These are phyloP conservation scores for Leucozona laternaria DNA, from an alignment of 2,888 invertebrate genomes.

Conservation along the genomic window DNA sequence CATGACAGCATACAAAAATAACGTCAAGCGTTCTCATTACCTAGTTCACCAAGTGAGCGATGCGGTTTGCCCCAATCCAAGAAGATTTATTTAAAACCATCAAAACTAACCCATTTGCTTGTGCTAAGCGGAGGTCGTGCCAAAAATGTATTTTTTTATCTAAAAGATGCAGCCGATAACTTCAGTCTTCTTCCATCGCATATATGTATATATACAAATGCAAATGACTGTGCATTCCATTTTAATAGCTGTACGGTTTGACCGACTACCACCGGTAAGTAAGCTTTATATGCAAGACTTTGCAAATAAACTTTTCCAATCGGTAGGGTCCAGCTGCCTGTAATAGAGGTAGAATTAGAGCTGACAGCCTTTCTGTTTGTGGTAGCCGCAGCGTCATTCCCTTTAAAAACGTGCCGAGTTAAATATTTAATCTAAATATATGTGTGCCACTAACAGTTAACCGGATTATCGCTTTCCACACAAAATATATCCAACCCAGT, in stretches of 20 bases:
- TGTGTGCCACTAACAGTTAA: conserved; percentile 66
- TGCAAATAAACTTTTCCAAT: conserved; percentile 57
- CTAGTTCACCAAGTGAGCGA: background rate
- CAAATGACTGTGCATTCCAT: conserved; percentile 39
- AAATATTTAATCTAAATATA: conserved; percentile 71
- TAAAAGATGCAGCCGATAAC: conserved; percentile 33
- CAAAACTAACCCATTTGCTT: conserved; percentile 3
- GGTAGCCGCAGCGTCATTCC: background rate
- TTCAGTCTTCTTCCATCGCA: background rate
- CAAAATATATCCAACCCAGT: conserved; percentile 38
- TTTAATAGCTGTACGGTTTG: conserved; percentile 12
- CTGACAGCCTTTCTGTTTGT: background rate
- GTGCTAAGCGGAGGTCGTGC: background rate
- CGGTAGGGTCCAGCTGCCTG: conserved; percentile 3
- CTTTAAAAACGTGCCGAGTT: conserved; percentile 47
- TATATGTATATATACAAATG: conserved; percentile 22
- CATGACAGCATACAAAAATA: background rate
- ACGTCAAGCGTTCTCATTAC: background rate
- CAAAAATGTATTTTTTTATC: conserved; percentile 25
- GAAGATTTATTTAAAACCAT: conserved; percentile 31
- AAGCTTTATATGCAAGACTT: conserved; percentile 35
- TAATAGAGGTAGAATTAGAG: conserved; percentile 1
- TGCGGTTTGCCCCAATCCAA: conserved; percentile 2
- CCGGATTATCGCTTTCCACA: conserved; percentile 67
- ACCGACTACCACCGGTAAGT: conserved; percentile 11